Percentiles rank a stretch among this genome's conserved stretches.
Evolutionary conservation across 1,140 invertebrate species (phyloP).

Genomic region (Trinorchestia longiramus): DNA sequence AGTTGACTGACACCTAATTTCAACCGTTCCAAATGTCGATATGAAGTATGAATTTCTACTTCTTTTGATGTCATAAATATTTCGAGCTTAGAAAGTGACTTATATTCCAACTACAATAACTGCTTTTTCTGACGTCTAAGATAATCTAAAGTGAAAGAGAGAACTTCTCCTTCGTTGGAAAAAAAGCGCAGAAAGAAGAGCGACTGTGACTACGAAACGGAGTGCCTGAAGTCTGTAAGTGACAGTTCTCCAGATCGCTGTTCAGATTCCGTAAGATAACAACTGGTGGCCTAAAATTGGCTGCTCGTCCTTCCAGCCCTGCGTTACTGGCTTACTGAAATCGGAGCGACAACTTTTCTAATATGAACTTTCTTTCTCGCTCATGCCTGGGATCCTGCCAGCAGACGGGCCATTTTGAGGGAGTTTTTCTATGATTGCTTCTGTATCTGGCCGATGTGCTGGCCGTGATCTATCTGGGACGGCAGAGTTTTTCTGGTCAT

Average conservation of each 20-base stretch:
- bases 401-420: background rate
- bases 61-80: background rate
- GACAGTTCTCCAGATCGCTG: constrained; percentile 21
- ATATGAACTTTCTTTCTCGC: constrained; percentile 42
- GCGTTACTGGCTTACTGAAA: constrained; percentile 15
- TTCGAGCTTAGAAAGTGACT: background rate
- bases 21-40: background rate
- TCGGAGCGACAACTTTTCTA: constrained; percentile 33
- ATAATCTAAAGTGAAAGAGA: background rate
- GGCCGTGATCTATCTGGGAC: background rate
- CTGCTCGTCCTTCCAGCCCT: background rate
- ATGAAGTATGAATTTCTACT: background rate
- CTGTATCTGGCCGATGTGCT: background rate
- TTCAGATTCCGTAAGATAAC: constrained; percentile 23
- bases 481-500: background rate
- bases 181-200: background rate
- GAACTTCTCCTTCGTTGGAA: background rate
- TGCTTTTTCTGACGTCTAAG: background rate
- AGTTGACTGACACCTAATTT: background rate
- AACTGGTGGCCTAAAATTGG: constrained; percentile 33
- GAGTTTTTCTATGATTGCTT: constrained; percentile 22
- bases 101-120: background rate
- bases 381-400: constrained; percentile 10
- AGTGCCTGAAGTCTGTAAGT: background rate
- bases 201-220: background rate